A percentile compares a stretch with the other conserved stretches of the same genome.
Conservation (phyloP, 2,797 vertebrate species). For the Lepilemur ruficaudatus region DNA sequence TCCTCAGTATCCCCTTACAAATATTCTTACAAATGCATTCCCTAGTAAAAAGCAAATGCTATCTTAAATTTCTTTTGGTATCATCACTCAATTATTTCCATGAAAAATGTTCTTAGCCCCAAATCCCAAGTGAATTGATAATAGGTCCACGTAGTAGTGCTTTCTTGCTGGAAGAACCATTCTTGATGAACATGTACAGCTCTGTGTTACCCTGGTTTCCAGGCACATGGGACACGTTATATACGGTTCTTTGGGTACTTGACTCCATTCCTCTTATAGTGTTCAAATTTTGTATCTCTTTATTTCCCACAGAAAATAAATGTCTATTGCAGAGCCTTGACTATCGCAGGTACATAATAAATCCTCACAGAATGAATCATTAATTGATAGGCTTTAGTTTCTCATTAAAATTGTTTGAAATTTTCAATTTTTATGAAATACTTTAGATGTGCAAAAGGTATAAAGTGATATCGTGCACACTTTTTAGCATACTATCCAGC, state of each 20-base stretch:
- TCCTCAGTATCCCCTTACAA: neutral
- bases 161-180: neutral
- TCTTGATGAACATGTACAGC: neutral
- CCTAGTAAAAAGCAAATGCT: neutral
- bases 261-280: neutral
- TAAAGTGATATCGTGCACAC: neutral
- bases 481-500: neutral
- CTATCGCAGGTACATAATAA: neutral
- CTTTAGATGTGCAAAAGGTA: neutral
- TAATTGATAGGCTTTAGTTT: neutral
- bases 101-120: neutral
- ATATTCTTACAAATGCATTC: neutral
- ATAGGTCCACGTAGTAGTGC: accelerated
- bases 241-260: neutral
- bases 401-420: neutral
- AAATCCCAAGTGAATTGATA: neutral
- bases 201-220: neutral
- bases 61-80: neutral
- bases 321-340: neutral
- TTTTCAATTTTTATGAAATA: neutral
- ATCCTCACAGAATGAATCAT: neutral
- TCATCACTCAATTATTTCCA: neutral
- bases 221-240: neutral
- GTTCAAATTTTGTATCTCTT: neutral
- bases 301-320: neutral